These are phyloP conservation scores for Gallinago nigripennis DNA, from an alignment of 2,797 vertebrate species.

Conservation along the genomic window DNA sequence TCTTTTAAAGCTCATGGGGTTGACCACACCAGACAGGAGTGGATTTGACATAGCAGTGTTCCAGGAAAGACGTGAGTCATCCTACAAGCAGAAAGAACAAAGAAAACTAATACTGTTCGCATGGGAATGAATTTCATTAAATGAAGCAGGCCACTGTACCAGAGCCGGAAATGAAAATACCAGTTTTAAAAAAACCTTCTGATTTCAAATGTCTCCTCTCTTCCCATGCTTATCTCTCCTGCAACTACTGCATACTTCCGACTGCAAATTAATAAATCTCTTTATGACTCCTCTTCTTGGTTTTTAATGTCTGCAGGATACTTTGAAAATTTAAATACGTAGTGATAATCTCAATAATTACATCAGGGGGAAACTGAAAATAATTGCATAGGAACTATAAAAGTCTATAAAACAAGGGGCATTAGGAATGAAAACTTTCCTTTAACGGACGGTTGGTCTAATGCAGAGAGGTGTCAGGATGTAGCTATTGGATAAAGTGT, in stretches of 20 bases:
- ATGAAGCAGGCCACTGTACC: not conserved
- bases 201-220: not conserved
- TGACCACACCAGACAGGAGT: not conserved
- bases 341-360: not conserved
- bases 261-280: not conserved
- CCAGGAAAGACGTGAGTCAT: not conserved
- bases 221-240: not conserved
- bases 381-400: not conserved
- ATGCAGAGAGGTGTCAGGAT: not conserved
- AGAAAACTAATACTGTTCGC: not conserved
- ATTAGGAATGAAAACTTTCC: not conserved
- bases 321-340: not conserved
- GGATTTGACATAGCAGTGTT: not conserved
- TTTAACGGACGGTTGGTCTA: not conserved
- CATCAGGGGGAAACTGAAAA: not conserved
- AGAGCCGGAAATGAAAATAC: not conserved
- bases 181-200: not conserved
- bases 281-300: not conserved
- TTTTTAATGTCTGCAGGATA: not conserved
- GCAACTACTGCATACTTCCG: not conserved
- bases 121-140: not conserved
- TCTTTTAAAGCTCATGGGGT: not conserved
- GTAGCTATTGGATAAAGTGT: not conserved
- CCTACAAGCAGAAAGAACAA: not conserved
- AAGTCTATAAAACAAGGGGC: not conserved